Evolutionary conservation across 2,888 invertebrate species (phyloP), one percentile per base, ranked within the genome.

Genomic region (Sipha maydis): DNA sequence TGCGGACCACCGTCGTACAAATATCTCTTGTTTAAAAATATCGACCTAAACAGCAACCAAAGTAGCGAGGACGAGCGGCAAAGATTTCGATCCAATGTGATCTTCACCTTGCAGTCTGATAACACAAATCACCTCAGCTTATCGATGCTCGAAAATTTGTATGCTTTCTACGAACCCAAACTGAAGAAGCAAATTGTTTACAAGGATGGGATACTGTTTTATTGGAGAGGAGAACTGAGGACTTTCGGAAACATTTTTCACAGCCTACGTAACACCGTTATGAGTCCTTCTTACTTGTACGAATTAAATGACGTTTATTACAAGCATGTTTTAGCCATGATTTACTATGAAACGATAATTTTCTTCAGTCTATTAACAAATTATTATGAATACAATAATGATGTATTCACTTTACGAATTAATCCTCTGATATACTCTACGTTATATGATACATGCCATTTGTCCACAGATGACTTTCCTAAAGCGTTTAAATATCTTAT

Each of bases 191-290:
- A 38, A 21, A 28, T 3, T 3, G 28, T 21, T 38, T 4, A 21
- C 19, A 21, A 5, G 28, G 28, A 14, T 5, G 5, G 0, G 0
- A 8, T 1, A 0, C 11, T 4, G 1, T 79, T 25, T 0, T 0
- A 25, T 0, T 61, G 8, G n/a, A 25, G 56, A 34, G 79, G 79
- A n/a, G 3, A 31, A 34, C 34, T 7, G 61, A 34, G 25, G 1
- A 11, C 17, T 25, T 25, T 61, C 7, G 0, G 14, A 0, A 1
- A 38, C 1, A 34, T 61, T 7, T 61, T 0, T 19, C 2, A 14
- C 14, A 61, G 0, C 8, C 17, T 61, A 0, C 0, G 3, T 3
- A 0, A 0, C 17, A 1, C 56, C n/a, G 14, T 79, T 7, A 3
- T 17, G 17, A 5, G 14, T 7, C 34, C 61, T 25, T 14, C 9